phyloP scores from a whole-genome alignment of 2,888 invertebrate species.

The Diplazon laetatorius region DNA sequence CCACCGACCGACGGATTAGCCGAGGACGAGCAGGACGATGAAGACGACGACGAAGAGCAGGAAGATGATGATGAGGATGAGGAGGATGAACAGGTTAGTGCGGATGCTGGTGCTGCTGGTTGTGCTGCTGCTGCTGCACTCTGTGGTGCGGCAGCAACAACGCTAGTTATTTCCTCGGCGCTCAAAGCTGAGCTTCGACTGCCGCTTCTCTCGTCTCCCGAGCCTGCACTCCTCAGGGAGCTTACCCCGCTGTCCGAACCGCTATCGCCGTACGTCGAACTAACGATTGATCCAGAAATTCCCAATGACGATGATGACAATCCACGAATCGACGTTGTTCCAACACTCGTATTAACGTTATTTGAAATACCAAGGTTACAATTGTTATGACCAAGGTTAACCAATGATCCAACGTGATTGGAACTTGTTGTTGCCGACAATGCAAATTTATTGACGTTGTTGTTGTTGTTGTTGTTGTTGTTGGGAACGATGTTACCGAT shows the following conservation, averaged over 20 bases:
- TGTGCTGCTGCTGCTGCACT: slow-evolving; percentile 78
- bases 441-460: slow-evolving; percentile 72
- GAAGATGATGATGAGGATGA: slow-evolving; percentile 45
- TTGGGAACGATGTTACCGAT: slow-evolving; percentile 72
- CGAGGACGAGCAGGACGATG: slow-evolving; percentile 43
- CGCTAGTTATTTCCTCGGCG: slow-evolving; percentile 87
- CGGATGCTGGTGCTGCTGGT: too few relatives aligned
- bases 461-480: slow-evolving; percentile 69
- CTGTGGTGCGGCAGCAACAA: slow-evolving; percentile 79
- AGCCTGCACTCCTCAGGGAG: slow-evolving; percentile 88
- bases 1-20: slow-evolving; percentile 55
- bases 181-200: slow-evolving; percentile 90
- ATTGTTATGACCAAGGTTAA: slow-evolving; percentile 77
- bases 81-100: slow-evolving; percentile 45
- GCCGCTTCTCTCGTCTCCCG: slow-evolving; percentile 90
- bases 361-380: slow-evolving; percentile 4
- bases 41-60: slow-evolving; percentile 43
- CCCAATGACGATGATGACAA: slow-evolving; percentile 36
- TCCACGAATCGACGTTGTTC: slow-evolving; percentile 17
- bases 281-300: slow-evolving; percentile 69
- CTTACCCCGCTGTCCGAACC: slow-evolving; percentile 88
- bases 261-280: slow-evolving; percentile 84
- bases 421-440: slow-evolving; percentile 82
- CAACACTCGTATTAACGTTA: neutral
- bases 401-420: slow-evolving; percentile 3